Evolutionary conservation across 2,797 vertebrate species (phyloP).

Genomic region (Lacerta bilineata): DNA sequence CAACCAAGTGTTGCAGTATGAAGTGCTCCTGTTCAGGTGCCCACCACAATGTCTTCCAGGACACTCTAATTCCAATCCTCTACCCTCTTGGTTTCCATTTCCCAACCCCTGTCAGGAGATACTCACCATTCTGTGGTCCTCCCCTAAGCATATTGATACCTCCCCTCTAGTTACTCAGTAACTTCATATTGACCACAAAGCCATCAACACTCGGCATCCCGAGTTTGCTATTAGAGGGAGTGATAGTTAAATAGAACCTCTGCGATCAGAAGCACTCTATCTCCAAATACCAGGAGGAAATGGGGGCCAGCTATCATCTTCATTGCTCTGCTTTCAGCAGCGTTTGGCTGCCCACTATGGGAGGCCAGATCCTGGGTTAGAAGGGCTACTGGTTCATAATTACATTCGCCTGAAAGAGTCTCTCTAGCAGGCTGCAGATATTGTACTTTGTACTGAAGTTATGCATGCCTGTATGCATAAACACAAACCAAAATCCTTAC

Average conservation of each 20-base stretch:
- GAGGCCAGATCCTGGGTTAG: too few species aligned
- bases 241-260: background rate
- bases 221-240: background rate
- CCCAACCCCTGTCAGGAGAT: too few species aligned
- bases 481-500: background rate
- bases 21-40: too few species aligned
- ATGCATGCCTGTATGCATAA: background rate
- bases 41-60: too few species aligned
- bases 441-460: background rate
- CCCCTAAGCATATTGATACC: background rate
- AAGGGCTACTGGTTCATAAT: background rate
- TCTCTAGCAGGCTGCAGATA: background rate
- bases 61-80: too few species aligned
- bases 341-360: background rate
- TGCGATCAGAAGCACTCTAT: background rate
- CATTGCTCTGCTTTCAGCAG: background rate
- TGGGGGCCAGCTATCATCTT: too few species aligned
- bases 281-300: background rate
- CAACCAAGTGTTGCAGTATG: too few species aligned
- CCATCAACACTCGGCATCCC: background rate
- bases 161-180: background rate
- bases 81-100: too few species aligned
- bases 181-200: background rate
- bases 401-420: background rate
- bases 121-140: too few species aligned